Evolutionary conservation across 30 jellyfish, hydroid and myxozoan species (phyloP).

Genomic region (Pelagia noctiluca): DNA sequence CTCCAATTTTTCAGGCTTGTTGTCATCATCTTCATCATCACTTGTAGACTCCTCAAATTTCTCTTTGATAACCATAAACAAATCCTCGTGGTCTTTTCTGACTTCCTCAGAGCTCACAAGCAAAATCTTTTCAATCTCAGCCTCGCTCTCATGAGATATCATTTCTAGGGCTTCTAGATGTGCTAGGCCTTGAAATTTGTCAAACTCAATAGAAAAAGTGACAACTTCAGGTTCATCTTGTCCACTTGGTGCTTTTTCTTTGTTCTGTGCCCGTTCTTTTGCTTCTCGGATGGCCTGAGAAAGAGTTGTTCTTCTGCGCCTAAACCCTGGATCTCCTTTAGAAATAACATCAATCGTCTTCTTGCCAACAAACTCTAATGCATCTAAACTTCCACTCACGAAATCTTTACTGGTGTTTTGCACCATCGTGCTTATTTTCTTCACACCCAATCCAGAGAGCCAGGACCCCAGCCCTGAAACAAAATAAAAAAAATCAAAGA

Average conservation of each 20-base stretch:
- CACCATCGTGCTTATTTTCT: constrained; percentile 64
- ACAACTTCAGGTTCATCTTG: constrained; percentile 20
- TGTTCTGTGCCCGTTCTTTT: constrained; percentile 57
- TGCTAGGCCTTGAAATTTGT: constrained; percentile 84
- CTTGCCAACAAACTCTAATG: constrained; percentile 96
- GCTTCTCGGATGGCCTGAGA: constrained; percentile 89
- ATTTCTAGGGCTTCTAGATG: constrained; percentile 91
- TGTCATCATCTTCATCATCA: constrained; percentile 48
- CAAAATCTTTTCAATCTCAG: constrained; percentile 77
- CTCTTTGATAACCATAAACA: constrained; percentile 47
- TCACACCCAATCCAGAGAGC: constrained; percentile 82
- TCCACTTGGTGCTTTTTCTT: background rate
- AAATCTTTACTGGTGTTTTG: constrained; percentile 86
- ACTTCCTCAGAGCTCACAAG: constrained; percentile 80
- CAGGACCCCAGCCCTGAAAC: constrained; percentile 81
- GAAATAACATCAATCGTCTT: constrained; percentile 87
- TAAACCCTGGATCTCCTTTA: constrained; percentile 97
- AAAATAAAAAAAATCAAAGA: background rate
- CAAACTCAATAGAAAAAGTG: constrained; percentile 74
- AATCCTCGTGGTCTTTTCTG: constrained; percentile 49
- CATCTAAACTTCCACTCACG: constrained; percentile 93
- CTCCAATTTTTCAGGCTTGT: constrained; percentile 3
- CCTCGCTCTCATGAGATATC: constrained; percentile 91
- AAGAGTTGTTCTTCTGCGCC: constrained; percentile 67
- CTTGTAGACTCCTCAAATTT: constrained; percentile 38